Evolutionary conservation across 2,113 vertebrate genomes (phyloP).

Genomic region (Passer domesticus): DNA sequence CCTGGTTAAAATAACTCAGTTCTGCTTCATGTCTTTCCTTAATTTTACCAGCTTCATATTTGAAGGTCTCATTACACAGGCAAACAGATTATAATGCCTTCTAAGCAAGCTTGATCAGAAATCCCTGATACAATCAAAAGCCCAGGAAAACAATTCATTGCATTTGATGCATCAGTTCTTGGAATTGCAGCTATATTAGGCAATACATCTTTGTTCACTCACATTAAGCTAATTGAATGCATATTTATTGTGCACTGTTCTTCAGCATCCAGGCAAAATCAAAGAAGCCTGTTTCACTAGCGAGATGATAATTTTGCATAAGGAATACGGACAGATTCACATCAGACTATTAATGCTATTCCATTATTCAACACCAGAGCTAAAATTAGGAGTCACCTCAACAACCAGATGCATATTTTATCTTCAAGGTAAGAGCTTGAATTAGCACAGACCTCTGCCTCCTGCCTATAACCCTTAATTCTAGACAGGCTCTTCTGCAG

Average conservation of each 20-base stretch:
- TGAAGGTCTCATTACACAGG: neutral
- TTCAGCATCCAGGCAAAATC: slow-evolving; percentile 19
- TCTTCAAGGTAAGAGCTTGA: neutral
- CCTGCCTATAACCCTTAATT: neutral
- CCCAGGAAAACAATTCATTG: slow-evolving; percentile 5
- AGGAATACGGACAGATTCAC: neutral
- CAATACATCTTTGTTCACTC: neutral
- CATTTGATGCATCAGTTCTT: neutral
- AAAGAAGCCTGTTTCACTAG: neutral
- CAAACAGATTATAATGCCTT: neutral
- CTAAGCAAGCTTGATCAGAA: slow-evolving; percentile 32
- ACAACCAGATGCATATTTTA: slow-evolving; percentile 16
- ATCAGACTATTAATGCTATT: slow-evolving; percentile 1
- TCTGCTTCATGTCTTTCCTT: neutral
- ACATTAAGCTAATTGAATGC: slow-evolving; percentile 39
- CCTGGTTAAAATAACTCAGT: neutral
- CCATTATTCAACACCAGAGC: slow-evolving; percentile 47
- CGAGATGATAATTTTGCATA: neutral
- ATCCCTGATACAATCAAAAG: neutral
- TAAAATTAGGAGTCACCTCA: slow-evolving; percentile 43
- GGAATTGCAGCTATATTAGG: slow-evolving; percentile 19
- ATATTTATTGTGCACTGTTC: slow-evolving; percentile 31
- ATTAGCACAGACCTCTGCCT: slow-evolving; percentile 22
- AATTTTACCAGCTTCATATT: neutral
- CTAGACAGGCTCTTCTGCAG: neutral